These are phyloP conservation scores for Salminus brasiliensis DNA, from an alignment of 2,113 vertebrate genomes.

Conservation along the genomic window DNA sequence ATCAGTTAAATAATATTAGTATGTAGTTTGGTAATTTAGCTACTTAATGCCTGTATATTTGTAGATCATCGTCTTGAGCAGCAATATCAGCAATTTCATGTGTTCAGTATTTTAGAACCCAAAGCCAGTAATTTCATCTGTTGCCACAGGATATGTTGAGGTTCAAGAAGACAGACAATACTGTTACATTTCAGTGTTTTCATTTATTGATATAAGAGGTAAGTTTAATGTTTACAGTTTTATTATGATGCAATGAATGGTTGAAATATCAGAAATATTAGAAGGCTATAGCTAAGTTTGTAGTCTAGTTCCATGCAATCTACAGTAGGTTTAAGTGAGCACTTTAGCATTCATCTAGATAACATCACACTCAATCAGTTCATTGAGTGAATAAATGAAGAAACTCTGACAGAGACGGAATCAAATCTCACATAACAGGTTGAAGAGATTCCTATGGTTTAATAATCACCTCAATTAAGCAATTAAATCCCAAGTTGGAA, in stretches of 20 bases:
- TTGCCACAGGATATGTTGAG: too few relatives aligned
- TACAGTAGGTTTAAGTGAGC: neutral
- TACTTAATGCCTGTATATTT: neutral
- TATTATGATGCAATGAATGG: too few relatives aligned
- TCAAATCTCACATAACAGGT: constrained; percentile 65
- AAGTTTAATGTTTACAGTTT: too few relatives aligned
- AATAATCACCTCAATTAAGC: constrained; percentile 76
- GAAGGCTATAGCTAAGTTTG: neutral
- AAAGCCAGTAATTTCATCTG: too few relatives aligned
- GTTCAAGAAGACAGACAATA: too few relatives aligned
- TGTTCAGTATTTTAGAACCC: too few relatives aligned
- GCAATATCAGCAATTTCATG: neutral
- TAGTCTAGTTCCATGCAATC: neutral
- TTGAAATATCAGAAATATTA: too few relatives aligned
- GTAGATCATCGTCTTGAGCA: too few relatives aligned
- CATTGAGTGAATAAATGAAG: neutral
- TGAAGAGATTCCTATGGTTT: constrained; percentile 73
- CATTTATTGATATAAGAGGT: too few relatives aligned
- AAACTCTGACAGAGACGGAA: constrained; percentile 36
- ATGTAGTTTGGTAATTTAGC: neutral
- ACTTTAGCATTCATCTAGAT: constrained; percentile 2
- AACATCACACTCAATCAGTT: constrained; percentile 27
- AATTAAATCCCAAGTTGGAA: constrained; percentile 71
- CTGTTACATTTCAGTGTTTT: too few relatives aligned
- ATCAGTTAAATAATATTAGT: neutral